phyloP scores from a whole-genome alignment of 2,888 invertebrate species.

The Syrphus vitripennis region DNA sequence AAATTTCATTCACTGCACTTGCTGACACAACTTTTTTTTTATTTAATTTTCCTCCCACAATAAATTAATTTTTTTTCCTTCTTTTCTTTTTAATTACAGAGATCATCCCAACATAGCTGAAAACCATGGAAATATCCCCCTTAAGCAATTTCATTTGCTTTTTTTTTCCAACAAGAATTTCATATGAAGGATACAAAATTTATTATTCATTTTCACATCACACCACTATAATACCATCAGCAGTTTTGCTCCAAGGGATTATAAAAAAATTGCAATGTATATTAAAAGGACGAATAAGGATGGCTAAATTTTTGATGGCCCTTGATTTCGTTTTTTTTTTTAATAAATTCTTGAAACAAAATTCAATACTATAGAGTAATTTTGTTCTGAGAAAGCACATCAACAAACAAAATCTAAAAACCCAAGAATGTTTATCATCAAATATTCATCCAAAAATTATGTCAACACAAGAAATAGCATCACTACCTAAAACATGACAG shows the following conservation, averaged over 20 bases:
- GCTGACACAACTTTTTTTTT: slow-evolving; percentile 16
- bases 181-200: not conserved
- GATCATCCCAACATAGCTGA: slow-evolving; percentile 47
- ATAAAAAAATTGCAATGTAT: not conserved
- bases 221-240: not conserved
- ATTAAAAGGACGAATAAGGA: not conserved
- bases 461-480: slow-evolving; percentile 17
- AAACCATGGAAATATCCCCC: slow-evolving; percentile 2
- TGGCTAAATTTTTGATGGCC: not conserved
- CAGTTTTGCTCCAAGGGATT: not conserved
- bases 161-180: not conserved
- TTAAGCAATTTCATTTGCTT: slow-evolving; percentile 7
- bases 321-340: not conserved
- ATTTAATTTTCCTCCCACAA: not conserved
- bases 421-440: not conserved
- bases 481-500: slow-evolving; percentile 8
- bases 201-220: slow-evolving; percentile 21
- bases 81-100: slow-evolving; percentile 44
- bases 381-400: not conserved
- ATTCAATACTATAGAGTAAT: slow-evolving; percentile 47
- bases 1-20: not conserved
- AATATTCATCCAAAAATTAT: slow-evolving; percentile 10
- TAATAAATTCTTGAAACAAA: not conserved
- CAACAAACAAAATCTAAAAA: not conserved
- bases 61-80: not conserved